A percentile compares a stretch with the other conserved stretches of the same genome.
phyloP scores from a whole-genome alignment of 2,888 invertebrate genomes.

The Linnaemya vulpina region DNA sequence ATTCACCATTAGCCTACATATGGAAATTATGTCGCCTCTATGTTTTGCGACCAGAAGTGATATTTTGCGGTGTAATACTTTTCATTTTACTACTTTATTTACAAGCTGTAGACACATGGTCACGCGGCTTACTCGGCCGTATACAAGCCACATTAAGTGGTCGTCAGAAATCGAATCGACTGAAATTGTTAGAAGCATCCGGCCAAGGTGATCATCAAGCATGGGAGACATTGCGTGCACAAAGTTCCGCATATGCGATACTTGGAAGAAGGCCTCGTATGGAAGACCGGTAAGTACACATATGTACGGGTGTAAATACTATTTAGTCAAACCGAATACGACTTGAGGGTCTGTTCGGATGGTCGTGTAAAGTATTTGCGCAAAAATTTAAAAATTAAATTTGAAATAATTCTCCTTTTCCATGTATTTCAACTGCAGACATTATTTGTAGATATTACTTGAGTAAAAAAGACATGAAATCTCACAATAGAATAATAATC shows the following conservation, averaged over 20 bases:
- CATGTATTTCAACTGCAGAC: constrained; percentile 22
- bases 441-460: background rate
- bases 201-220: constrained; percentile 84
- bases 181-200: constrained; percentile 75
- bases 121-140: constrained; percentile 87
- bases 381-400: background rate
- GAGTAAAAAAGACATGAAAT: constrained; percentile 34
- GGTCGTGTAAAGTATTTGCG: no score
- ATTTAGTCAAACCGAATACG: no score
- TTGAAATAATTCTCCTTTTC: background rate
- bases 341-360: no score
- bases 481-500: constrained; percentile 32
- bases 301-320: no score
- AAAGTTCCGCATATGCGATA: constrained; percentile 94
- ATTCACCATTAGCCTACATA: constrained; percentile 89
- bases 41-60: constrained; percentile 90
- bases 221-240: constrained; percentile 90
- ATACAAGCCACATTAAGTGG: constrained; percentile 81
- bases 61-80: constrained; percentile 88
- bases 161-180: constrained; percentile 77
- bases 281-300: constrained; percentile 90
- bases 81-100: constrained; percentile 90
- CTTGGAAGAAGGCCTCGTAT: constrained; percentile 95
- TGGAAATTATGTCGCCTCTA: constrained; percentile 91
- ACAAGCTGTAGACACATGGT: constrained; percentile 93